Evolutionary conservation across 2,888 invertebrate species (phyloP), one percentile per base, ranked within the genome.

Genomic region (Eudemis profundana): DNA sequence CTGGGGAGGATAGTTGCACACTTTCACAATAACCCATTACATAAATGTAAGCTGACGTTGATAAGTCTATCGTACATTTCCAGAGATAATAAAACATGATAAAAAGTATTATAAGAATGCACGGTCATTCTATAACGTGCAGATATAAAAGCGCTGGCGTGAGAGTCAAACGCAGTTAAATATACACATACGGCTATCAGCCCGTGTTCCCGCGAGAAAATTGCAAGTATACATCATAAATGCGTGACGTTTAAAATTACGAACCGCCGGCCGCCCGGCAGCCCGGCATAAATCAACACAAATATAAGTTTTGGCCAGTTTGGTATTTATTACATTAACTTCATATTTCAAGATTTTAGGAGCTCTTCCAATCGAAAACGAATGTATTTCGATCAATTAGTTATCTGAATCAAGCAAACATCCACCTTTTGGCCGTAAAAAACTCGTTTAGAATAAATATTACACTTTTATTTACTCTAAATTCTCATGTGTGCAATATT

Each of bases 241-340:
- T 85, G 86, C 84, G 86, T 89, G 90, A 90, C 90, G 86, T 89
- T 89, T 88, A 87, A 89, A 90, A 90, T 87, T 89, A 87, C 86
- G 81, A 77, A 75, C 78, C 78, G 79, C 81, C 56, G 49, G 23
- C 50, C 82, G 81, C 83, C 78, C 81, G 80, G 79, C 82, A 74
- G 73, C 77, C 77, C 78, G 74, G 79, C 79, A 86, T 90, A 90
- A 89, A 90, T 89, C 88, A 90, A 81, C 82, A 77, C 81, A 79
- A 85, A 85, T 82, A 85, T 84, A 88, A 87, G 83, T 84, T 87
- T 81, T 76, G 80, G 78, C 74, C 74, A 79, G 72, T 77, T 72
- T 75, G 73, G 72, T 78, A 77, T 75, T 81, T 78, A 77, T 75
- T 81, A 80, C 78, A 76, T 77, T 77, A 78, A 72, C 72, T 73